Conservation (phyloP, 2,888 invertebrate species). For the Heliconius aoede region DNA sequence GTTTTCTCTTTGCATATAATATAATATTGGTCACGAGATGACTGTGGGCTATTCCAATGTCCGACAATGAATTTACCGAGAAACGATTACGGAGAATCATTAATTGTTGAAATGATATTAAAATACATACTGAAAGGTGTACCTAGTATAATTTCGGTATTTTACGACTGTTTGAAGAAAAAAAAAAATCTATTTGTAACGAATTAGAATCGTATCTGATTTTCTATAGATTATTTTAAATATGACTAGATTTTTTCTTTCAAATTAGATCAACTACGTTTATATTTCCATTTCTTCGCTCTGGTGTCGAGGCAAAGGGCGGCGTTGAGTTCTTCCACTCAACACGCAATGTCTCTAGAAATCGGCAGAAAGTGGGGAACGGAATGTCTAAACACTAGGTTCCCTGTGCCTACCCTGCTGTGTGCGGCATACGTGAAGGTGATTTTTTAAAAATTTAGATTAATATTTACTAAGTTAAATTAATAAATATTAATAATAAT, state of each 20-base stretch:
- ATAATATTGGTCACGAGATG: conserved; percentile 12
- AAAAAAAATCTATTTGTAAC: neutral
- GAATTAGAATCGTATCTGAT: neutral
- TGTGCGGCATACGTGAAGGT: no score
- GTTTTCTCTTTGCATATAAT: neutral
- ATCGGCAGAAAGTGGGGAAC: no score
- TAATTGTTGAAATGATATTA: no score
- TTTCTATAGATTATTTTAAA: neutral
- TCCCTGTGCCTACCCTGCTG: no score
- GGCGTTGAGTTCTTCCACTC: no score
- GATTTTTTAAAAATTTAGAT: neutral
- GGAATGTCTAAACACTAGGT: no score
- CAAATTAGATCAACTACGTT: no score
- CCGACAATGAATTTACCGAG: conserved; percentile 30
- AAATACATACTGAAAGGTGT: no score
- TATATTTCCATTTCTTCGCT: no score
- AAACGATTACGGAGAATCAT: conserved; percentile 22
- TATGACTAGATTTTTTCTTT: neutral
- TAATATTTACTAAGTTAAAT: neutral
- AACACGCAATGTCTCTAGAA: no score
- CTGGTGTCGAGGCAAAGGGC: no score
- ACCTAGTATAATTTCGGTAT: no score
- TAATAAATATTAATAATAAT: neutral
- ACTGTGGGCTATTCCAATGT: conserved; percentile 28
- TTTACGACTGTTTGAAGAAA: neutral